Evolutionary conservation across 2,888 invertebrate genomes (phyloP).

Genomic region (Polymixis flavicincta): DNA sequence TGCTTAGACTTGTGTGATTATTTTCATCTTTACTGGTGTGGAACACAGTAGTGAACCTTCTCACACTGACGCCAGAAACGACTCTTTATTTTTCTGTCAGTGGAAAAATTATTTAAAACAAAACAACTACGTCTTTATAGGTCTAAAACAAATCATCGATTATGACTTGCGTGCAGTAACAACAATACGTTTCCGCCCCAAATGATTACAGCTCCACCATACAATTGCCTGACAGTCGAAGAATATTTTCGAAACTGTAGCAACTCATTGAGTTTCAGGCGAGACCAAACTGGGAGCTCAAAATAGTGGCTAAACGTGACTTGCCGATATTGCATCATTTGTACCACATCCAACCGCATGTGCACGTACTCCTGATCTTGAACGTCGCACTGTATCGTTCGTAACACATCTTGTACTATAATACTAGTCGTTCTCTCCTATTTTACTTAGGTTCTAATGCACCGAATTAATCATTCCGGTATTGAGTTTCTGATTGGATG

Average conservation of each 20-base stretch:
- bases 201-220: constrained; percentile 34
- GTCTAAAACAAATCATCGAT: neutral
- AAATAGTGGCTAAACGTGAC: constrained; percentile 83
- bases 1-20: neutral
- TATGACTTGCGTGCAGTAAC: neutral
- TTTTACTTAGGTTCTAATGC: constrained; percentile 1
- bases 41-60: neutral
- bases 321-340: constrained; percentile 77
- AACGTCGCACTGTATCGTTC: constrained; percentile 46
- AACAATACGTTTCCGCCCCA: neutral
- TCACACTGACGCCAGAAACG: neutral
- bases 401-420: constrained; percentile 23
- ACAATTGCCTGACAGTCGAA: constrained; percentile 17
- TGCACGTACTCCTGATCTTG: constrained; percentile 58
- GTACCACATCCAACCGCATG: constrained; percentile 61
- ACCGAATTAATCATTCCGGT: constrained; percentile 38
- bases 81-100: neutral
- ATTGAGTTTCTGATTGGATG: constrained; percentile 29
- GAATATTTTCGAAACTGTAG: constrained; percentile 58
- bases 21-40: neutral
- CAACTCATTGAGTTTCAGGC: constrained; percentile 68
- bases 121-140: neutral
- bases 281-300: constrained; percentile 68
- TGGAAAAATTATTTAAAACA: neutral
- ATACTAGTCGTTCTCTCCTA: constrained; percentile 36